Conservation (phyloP, 2,113 vertebrate species). For the Cavia aperea region DNA sequence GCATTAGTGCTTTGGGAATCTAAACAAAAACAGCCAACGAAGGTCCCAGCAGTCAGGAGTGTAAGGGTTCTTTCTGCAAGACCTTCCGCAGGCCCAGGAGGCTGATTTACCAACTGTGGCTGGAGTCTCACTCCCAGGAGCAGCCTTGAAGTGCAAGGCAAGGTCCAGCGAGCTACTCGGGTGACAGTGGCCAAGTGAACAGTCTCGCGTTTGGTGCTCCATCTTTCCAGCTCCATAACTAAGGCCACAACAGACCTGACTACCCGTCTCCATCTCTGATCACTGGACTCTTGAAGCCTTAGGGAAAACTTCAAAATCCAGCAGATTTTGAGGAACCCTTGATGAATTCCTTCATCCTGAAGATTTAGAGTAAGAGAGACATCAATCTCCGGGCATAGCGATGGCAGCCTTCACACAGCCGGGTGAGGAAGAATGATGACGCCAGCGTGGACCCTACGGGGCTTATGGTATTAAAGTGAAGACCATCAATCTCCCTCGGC, state of each 20-base stretch:
- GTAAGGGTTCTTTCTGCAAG: neutral
- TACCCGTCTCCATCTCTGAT: neutral
- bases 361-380: constrained; percentile 66
- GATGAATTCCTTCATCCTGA: constrained; percentile 3
- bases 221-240: neutral
- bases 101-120: neutral
- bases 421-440: constrained; percentile 67
- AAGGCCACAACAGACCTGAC: neutral
- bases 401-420: constrained; percentile 68
- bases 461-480: constrained; percentile 73
- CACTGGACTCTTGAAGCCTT: neutral
- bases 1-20: neutral
- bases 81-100: neutral
- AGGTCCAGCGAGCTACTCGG: neutral
- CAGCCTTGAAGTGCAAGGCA: neutral
- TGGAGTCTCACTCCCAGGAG: neutral
- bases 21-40: neutral
- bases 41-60: neutral
- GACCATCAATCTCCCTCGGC: constrained; percentile 67
- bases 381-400: constrained; percentile 68
- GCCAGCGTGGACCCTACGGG: constrained; percentile 62
- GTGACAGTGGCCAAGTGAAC: fast-evolving
- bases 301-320: constrained; percentile 1
- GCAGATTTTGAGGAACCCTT: constrained; percentile 33
- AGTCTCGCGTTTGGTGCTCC: neutral